phyloP scores from a whole-genome alignment of 2,113 vertebrate genomes.

The Oncorhynchus clarkii region DNA sequence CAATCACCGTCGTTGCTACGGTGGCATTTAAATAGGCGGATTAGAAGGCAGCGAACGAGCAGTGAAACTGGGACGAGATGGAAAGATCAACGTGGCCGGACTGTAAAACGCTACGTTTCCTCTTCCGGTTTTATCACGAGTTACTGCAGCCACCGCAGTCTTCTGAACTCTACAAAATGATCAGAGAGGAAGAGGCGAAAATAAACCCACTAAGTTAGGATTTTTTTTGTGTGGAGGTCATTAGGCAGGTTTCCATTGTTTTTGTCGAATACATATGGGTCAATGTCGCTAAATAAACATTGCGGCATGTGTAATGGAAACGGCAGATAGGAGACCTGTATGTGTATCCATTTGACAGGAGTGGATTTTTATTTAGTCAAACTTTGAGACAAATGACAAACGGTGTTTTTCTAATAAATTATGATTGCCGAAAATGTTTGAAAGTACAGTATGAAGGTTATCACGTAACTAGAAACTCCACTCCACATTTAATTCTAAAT shows the following conservation, averaged over 20 bases:
- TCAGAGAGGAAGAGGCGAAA: not conserved
- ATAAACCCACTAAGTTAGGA: not conserved
- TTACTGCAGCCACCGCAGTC: not conserved
- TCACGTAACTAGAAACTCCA: too few relatives aligned
- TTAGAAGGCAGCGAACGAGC: too few relatives aligned
- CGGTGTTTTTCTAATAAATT: too few relatives aligned
- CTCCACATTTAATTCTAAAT: too few relatives aligned
- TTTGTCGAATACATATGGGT: too few relatives aligned
- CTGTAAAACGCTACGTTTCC: conserved; percentile 35
- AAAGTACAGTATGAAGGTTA: too few relatives aligned
- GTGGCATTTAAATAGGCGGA: not conserved
- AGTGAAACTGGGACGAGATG: conserved; percentile 19
- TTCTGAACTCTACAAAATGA: not conserved
- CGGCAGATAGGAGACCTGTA: too few relatives aligned
- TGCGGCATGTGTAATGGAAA: too few relatives aligned
- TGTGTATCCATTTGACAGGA: too few relatives aligned
- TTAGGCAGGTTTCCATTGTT: too few relatives aligned
- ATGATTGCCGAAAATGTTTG: too few relatives aligned
- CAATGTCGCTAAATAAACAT: too few relatives aligned
- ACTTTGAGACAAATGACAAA: not conserved
- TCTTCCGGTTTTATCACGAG: conserved; percentile 59
- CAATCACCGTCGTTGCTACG: conserved; percentile 57
- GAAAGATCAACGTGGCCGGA: conserved; percentile 73
- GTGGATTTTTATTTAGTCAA: not conserved
- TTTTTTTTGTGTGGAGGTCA: not conserved